Percentiles rank a stretch among this genome's conserved stretches.
These are phyloP conservation scores for Allophyes oxyacanthae DNA, from an alignment of 2,888 invertebrate species.

Conservation along the genomic window DNA sequence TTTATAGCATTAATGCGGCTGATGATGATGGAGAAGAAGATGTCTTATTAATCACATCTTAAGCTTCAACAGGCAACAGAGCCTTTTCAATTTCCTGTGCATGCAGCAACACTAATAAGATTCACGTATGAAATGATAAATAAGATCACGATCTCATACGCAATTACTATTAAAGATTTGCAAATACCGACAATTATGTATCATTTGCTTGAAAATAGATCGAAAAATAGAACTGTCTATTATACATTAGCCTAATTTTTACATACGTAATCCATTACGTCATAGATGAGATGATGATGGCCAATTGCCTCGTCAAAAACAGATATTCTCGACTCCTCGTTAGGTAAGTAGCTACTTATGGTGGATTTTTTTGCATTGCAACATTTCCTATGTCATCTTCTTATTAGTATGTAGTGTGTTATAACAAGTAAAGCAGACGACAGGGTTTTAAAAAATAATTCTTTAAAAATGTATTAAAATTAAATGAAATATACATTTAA, in stretches of 20 bases:
- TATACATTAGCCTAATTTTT: conserved; percentile 45
- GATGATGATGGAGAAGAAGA: too few relatives aligned
- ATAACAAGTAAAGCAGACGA: too few relatives aligned
- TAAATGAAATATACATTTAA: too few relatives aligned
- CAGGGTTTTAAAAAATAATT: too few relatives aligned
- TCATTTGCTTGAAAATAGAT: conserved; percentile 43
- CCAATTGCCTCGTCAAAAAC: conserved; percentile 21
- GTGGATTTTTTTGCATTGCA: conserved; percentile 3
- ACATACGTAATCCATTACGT: conserved; percentile 36
- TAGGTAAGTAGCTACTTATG: conserved; percentile 25
- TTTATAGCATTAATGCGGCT: too few relatives aligned
- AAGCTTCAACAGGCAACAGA: conserved; percentile 24
- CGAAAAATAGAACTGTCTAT: conserved; percentile 25
- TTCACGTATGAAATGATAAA: conserved; percentile 30
- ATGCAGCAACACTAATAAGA: conserved; percentile 36
- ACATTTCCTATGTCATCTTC: conserved; percentile 1
- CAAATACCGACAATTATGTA: conserved; percentile 42
- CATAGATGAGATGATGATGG: conserved; percentile 18
- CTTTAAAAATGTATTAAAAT: too few relatives aligned
- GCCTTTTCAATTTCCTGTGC: conserved; percentile 33
- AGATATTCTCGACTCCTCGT: conserved; percentile 30
- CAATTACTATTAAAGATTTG: conserved; percentile 41
- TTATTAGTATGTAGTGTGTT: too few relatives aligned
- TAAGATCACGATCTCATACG: conserved; percentile 46
- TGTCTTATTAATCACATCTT: too few relatives aligned